Conservation (phyloP, 2,888 invertebrate genomes). For the Epinotia demarniana region DNA sequence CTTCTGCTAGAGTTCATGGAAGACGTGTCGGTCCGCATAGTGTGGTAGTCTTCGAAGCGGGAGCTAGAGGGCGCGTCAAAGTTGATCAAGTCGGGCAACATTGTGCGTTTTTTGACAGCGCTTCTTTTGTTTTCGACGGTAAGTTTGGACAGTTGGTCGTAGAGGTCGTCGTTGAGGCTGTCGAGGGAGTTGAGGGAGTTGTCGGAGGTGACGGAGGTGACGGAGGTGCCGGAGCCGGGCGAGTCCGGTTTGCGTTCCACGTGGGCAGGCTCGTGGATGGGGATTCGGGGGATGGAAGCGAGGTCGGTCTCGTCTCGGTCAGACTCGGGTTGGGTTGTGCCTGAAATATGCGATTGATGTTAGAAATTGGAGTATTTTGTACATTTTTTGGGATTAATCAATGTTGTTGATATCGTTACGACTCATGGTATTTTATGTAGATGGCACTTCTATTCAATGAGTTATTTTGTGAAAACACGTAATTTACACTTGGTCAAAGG, state of each 20-base stretch:
- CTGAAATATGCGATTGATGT: slow-evolving; percentile 49
- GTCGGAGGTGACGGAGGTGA: slow-evolving; percentile 64
- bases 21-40: slow-evolving; percentile 56
- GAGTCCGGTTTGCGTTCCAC: slow-evolving; percentile 65
- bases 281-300: slow-evolving; percentile 68
- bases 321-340: slow-evolving; percentile 47
- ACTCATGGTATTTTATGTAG: no score
- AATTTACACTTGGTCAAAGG: no score
- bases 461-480: no score
- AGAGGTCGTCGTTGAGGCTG: slow-evolving; percentile 73
- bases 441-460: no score
- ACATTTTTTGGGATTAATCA: no score
- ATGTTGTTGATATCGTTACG: no score
- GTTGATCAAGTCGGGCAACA: slow-evolving; percentile 73
- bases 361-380: no score
- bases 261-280: slow-evolving; percentile 73
- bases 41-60: slow-evolving; percentile 71
- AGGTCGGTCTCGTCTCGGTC: slow-evolving; percentile 64
- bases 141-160: slow-evolving; percentile 71
- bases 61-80: slow-evolving; percentile 77
- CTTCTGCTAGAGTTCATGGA: slow-evolving; percentile 54
- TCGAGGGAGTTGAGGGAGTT: slow-evolving; percentile 74
- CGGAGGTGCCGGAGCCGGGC: slow-evolving; percentile 55
- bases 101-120: slow-evolving; percentile 62
- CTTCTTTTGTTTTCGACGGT: slow-evolving; percentile 60